A percentile compares a stretch with the other conserved stretches of the same genome.
phyloP scores from a whole-genome alignment of 2,888 invertebrate genomes.

The Rotaria magnacalcarata region DNA sequence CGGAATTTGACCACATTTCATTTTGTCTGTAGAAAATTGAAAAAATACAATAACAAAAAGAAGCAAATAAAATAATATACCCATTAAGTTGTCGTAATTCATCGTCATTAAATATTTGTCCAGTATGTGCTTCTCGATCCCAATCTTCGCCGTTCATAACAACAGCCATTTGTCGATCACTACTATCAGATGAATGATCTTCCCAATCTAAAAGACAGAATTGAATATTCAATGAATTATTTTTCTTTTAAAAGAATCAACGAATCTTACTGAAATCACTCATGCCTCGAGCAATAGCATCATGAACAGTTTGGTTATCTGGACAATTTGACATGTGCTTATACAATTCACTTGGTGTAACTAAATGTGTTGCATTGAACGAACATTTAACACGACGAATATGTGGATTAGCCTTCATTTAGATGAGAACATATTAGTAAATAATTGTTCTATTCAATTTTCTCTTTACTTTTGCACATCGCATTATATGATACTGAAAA shows the following conservation, averaged over 20 bases:
- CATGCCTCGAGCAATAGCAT: background rate
- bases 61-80: background rate
- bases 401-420: background rate
- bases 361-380: constrained; percentile 53
- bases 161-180: background rate
- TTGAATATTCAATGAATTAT: too few relatives aligned
- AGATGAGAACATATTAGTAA: too few relatives aligned
- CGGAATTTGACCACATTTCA: background rate
- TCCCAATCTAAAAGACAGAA: background rate
- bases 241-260: too few relatives aligned
- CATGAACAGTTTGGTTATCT: constrained; percentile 47
- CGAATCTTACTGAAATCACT: background rate
- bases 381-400: constrained; percentile 50
- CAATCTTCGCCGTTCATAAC: constrained; percentile 10
- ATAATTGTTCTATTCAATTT: background rate
- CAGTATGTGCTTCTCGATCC: constrained; percentile 11
- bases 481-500: constrained; percentile 53
- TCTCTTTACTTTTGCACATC: constrained; percentile 51
- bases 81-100: constrained; percentile 10
- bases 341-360: constrained; percentile 51
- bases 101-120: background rate
- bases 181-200: background rate
- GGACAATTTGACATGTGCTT: constrained; percentile 52
- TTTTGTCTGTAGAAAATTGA: background rate
- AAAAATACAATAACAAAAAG: background rate